Percentiles rank a stretch among this genome's conserved stretches.
phyloP scores from a whole-genome alignment of 2,888 invertebrate genomes.

The Dynastes tityus region DNA sequence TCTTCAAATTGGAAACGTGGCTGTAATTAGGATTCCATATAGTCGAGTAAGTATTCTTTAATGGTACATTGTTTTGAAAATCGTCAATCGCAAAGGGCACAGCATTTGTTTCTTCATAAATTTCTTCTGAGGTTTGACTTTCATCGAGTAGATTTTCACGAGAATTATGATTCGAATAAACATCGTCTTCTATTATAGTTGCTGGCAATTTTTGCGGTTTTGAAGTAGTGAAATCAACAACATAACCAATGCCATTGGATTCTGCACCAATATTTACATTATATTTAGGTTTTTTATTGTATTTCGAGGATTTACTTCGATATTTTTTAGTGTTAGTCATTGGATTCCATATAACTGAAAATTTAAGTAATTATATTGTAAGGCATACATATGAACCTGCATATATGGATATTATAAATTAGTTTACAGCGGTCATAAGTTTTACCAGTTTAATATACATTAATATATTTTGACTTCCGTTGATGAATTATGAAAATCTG shows the following conservation, averaged over 20 bases:
- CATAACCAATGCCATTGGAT: conserved; percentile 19
- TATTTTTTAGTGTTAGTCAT: background rate
- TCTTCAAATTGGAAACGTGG: background rate
- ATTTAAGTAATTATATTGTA: background rate
- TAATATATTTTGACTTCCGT: too few species aligned
- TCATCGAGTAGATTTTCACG: conserved; percentile 1
- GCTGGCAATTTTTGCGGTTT: conserved; percentile 42
- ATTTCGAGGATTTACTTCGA: background rate
- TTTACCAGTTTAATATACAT: too few species aligned
- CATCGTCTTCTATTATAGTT: conserved; percentile 36
- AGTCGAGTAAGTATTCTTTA: conserved; percentile 36
- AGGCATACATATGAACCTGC: background rate
- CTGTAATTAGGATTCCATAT: conserved; percentile 18
- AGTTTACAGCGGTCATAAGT: too few species aligned
- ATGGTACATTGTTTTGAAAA: conserved; percentile 32
- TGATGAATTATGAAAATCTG: too few species aligned
- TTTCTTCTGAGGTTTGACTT: conserved; percentile 5
- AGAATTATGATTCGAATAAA: conserved; percentile 28
- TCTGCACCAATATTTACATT: background rate
- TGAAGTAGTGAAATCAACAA: conserved; percentile 47
- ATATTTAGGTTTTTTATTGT: background rate
- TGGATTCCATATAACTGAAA: conserved; percentile 19
- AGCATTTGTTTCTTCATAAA: conserved; percentile 25
- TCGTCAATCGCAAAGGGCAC: background rate
- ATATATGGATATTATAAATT: too few species aligned